Evolutionary conservation across 92 coral and sea anemone species (phyloP).

Genomic region (Parazoanthus atlanticus): DNA sequence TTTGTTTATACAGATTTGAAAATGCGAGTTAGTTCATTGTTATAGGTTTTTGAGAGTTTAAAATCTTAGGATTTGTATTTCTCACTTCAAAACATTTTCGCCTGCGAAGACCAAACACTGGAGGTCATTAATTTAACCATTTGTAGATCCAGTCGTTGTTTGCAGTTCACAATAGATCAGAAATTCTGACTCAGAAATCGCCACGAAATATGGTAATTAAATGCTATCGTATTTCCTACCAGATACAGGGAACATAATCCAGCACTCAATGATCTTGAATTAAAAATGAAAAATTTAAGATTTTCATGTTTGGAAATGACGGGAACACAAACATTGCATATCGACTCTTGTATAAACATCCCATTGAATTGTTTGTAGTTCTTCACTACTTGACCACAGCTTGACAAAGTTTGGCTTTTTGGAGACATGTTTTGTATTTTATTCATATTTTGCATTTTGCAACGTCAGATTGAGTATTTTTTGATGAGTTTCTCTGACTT

Average conservation of each 20-base stretch:
- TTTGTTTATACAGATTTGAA: background rate
- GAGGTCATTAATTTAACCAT: conserved; percentile 6
- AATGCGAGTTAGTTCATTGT: background rate
- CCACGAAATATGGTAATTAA: background rate
- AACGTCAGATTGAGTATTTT: conserved; percentile 17
- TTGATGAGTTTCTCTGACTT: background rate
- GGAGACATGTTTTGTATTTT: background rate
- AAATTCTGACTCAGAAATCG: background rate
- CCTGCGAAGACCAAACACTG: background rate
- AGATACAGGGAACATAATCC: background rate
- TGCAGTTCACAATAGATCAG: background rate
- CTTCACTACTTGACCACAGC: conserved; percentile 12
- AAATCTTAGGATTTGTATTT: background rate
- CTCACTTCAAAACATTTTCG: background rate
- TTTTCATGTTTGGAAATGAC: background rate
- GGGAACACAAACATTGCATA: conserved; percentile 2
- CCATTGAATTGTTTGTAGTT: background rate
- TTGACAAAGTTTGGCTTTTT: conserved; percentile 38
- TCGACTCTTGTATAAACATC: background rate
- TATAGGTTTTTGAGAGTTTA: background rate
- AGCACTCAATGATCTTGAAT: background rate
- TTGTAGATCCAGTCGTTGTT: conserved; percentile 6
- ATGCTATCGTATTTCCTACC: background rate
- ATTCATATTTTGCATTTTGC: background rate
- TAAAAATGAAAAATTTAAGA: background rate